Conservation (phyloP, 53 echinoderm and acorn worm genomes). For the Henricia sp. region DNA sequence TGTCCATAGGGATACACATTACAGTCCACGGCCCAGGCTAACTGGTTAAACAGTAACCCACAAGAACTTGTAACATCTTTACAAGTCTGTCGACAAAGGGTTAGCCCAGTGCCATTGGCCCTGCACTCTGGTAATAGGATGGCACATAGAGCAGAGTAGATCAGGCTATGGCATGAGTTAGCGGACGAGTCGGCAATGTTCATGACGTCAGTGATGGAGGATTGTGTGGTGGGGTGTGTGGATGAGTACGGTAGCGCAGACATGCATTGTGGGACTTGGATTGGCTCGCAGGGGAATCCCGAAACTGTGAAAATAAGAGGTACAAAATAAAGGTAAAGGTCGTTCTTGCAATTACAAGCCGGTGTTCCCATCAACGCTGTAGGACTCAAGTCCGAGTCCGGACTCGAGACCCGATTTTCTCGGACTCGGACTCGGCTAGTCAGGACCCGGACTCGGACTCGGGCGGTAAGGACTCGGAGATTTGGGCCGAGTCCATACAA, state of each 20-base stretch:
- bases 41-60: background rate
- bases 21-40: conserved; percentile 10
- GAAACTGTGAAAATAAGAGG: too few species aligned
- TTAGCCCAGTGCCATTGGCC: conserved; percentile 3
- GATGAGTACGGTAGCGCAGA: conserved; percentile 26
- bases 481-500: too few species aligned
- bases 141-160: conserved; percentile 9
- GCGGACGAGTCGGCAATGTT: conserved; percentile 19
- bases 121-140: conserved; percentile 16
- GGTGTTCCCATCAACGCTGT: too few species aligned
- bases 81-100: conserved; percentile 31
- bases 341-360: too few species aligned
- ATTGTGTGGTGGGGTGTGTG: conserved; percentile 31
- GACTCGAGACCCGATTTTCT: too few species aligned
- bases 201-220: conserved; percentile 6
- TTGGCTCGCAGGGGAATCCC: conserved; percentile 11
- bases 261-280: conserved; percentile 40
- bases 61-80: conserved; percentile 13
- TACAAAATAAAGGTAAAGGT: too few species aligned
- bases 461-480: too few species aligned
- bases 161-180: conserved; percentile 25
- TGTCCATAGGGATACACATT: background rate
- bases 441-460: too few species aligned
- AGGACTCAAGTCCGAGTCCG: too few species aligned
- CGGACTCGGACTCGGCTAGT: too few species aligned